These are phyloP conservation scores for Lepus europaeus DNA, from an alignment of 2,113 vertebrate genomes.

Conservation along the genomic window DNA sequence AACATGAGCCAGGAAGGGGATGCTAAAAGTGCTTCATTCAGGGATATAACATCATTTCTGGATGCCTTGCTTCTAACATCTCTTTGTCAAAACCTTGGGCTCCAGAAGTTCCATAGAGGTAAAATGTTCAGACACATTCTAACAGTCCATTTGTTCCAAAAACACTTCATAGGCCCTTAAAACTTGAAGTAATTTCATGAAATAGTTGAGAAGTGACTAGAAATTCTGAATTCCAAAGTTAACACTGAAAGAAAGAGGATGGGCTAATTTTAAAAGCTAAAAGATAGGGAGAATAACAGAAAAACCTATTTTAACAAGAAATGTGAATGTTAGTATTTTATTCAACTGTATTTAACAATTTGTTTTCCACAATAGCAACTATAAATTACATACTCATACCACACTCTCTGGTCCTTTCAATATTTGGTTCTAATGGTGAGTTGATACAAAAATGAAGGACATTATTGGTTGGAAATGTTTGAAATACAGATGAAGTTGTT, in stretches of 20 bases:
- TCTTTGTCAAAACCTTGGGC: background rate
- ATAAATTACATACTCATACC: conserved; percentile 83
- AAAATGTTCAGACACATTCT: background rate
- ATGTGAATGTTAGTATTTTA: conserved; percentile 71
- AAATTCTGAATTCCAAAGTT: background rate
- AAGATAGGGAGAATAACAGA: conserved; percentile 10
- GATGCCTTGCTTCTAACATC: background rate
- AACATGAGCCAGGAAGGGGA: background rate
- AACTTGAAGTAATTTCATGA: background rate
- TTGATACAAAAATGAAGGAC: conserved; percentile 79
- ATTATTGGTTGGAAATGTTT: conserved; percentile 90
- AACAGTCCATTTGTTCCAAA: conserved; percentile 28
- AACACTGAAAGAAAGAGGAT: conserved; percentile 13
- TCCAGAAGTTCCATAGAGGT: background rate
- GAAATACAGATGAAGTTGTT: conserved; percentile 89
- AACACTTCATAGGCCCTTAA: conserved; percentile 8
- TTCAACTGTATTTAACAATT: conserved; percentile 82
- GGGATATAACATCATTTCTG: background rate
- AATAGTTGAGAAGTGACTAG: conserved; percentile 22
- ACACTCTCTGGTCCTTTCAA: conserved; percentile 82
- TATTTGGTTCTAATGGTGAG: conserved; percentile 76
- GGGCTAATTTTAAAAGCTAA: conserved; percentile 68
- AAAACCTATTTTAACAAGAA: conserved; percentile 77
- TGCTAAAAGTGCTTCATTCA: background rate
- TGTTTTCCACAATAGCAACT: conserved; percentile 81